A percentile compares a stretch with the other conserved stretches of the same genome.
phyloP scores from a whole-genome alignment of 2,888 invertebrate genomes.

The Rotaria socialis region DNA sequence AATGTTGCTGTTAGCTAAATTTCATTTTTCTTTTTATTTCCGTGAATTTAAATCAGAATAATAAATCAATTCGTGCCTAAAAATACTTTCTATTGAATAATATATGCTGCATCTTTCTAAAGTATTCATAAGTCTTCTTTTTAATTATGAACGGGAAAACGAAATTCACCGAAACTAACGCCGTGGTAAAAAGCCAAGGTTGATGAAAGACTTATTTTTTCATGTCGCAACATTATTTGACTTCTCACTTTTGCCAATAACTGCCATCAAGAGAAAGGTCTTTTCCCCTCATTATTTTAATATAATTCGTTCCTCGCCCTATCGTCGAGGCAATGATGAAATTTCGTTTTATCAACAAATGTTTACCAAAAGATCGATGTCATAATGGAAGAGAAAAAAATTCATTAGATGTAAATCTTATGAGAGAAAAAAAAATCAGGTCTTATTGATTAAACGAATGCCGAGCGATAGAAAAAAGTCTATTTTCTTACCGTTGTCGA shows the following conservation, averaged over 20 bases:
- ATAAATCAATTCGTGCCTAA: no score
- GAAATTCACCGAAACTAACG: not conserved
- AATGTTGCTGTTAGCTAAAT: not conserved
- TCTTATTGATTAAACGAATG: not conserved
- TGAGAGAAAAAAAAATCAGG: not conserved
- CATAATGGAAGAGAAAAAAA: not conserved
- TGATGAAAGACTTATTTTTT: not conserved
- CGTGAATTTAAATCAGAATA: no score
- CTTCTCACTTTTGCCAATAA: not conserved
- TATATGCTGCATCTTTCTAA: not conserved
- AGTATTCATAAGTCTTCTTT: not conserved
- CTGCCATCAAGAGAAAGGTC: not conserved
- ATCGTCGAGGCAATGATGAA: not conserved
- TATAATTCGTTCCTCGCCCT: not conserved
- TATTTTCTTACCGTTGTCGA: not conserved
- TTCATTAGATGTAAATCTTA: not conserved
- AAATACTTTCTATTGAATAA: no score
- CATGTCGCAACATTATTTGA: not conserved
- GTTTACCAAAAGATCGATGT: not conserved
- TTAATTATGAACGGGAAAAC: not conserved
- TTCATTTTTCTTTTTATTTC: not conserved
- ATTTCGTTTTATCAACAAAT: not conserved
- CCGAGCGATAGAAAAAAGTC: no score
- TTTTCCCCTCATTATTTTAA: not conserved
- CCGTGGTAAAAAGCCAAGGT: not conserved